Evolutionary conservation across 2,888 invertebrate species (phyloP).

Genomic region (Dione juno): DNA sequence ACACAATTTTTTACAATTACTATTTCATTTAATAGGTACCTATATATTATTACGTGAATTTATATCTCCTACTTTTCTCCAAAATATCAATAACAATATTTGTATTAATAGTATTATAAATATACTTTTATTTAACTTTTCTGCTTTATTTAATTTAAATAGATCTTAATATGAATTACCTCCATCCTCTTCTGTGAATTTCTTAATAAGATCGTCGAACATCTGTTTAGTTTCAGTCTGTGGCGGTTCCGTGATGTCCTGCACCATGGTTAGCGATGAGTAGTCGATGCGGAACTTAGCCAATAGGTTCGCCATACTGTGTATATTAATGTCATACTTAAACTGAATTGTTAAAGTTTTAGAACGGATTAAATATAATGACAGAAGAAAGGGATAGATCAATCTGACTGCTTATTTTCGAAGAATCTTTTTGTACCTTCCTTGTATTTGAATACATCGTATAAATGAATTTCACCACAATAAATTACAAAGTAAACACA

Average conservation of each 20-base stretch:
- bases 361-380: neutral
- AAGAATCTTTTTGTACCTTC: no score
- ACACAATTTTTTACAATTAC: neutral
- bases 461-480: no score
- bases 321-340: conserved; percentile 45
- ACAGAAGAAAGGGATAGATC: neutral
- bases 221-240: conserved; percentile 87
- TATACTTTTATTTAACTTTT: neutral
- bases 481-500: conserved; percentile 8
- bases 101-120: no score
- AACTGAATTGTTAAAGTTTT: neutral
- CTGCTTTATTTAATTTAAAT: neutral
- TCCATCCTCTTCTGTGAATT: conserved; percentile 81
- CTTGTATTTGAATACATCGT: no score
- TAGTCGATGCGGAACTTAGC: conserved; percentile 97
- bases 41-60: no score
- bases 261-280: conserved; percentile 94
- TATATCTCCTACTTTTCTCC: no score
- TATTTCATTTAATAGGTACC: no score
- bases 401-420: no score
- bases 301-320: conserved; percentile 95
- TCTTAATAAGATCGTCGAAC: conserved; percentile 88
- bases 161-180: conserved; percentile 45
- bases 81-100: no score
- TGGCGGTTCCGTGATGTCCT: conserved; percentile 93